phyloP scores from a whole-genome alignment of 2,797 vertebrate species.

The Meriones psammophilus region DNA sequence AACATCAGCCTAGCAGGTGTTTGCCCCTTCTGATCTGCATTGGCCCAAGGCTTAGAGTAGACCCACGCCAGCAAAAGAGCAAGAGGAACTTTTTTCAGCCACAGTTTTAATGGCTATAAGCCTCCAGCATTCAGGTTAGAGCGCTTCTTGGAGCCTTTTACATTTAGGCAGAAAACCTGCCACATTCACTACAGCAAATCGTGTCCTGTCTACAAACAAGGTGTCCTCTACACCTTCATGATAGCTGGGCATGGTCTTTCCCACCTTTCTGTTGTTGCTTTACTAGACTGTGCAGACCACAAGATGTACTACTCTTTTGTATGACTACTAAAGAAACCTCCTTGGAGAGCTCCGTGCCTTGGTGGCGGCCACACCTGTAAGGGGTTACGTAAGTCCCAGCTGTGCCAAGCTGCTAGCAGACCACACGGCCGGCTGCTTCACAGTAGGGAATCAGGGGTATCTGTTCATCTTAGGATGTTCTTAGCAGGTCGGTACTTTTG shows the following conservation, averaged over 20 bases:
- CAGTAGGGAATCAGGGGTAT: constrained; percentile 94
- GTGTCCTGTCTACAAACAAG: constrained; percentile 91
- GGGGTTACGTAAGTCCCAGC: constrained; percentile 96
- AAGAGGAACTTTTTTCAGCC: constrained; percentile 86
- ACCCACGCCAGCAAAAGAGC: constrained; percentile 84
- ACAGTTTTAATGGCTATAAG: constrained; percentile 88
- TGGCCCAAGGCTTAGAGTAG: constrained; percentile 87
- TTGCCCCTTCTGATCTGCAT: constrained; percentile 85
- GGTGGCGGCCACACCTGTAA: constrained; percentile 95
- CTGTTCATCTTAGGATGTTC: constrained; percentile 93
- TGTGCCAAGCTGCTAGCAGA: constrained; percentile 98
- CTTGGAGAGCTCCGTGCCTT: constrained; percentile 86
- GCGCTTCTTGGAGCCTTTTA: constrained; percentile 88
- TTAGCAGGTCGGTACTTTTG: constrained; percentile 95
- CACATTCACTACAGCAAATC: constrained; percentile 68
- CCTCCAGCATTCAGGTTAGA: constrained; percentile 90
- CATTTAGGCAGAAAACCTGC: constrained; percentile 86
- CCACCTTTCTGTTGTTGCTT: constrained; percentile 92
- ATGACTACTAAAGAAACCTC: constrained; percentile 89
- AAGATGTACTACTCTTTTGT: constrained; percentile 99
- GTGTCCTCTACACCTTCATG: constrained; percentile 90
- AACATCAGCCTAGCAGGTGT: constrained; percentile 89
- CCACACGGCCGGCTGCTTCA: constrained; percentile 93
- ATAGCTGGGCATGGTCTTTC: constrained; percentile 88
- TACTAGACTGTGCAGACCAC: constrained; percentile 98